Base-by-base conservation (phyloP, 1,140 invertebrate genomes). In the Apis cerana region DNA sequence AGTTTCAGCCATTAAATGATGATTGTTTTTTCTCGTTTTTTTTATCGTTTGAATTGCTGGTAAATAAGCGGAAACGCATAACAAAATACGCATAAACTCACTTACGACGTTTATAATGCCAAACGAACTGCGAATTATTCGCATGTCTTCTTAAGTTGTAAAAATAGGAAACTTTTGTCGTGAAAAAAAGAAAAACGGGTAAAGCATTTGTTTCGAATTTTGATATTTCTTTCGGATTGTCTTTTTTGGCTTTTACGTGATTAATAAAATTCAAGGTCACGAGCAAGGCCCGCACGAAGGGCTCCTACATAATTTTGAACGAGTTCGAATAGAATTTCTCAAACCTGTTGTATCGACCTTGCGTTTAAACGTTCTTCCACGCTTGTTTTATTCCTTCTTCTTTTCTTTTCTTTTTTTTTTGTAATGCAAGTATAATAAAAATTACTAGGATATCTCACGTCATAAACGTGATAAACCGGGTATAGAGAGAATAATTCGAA, bases 41-140 rank as follows among this genome's bases (percentile, higher is more conserved):
- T 67, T 64, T 82, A 82, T 79, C 59, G 56, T 78, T 71, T 17
- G 54, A 19, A 9, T 64, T 56, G 54, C 71, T 59, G 86, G 75
- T 77, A 61, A 62, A 85, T 54, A 48, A 77, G 77, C 85, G 86
- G 87, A 88, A 88, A 85, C 56, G 83, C 79, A 23, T 43, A 64
- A 70, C 27, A 43, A 62, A 19, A 71, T 48, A 48, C 58, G 2
- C 4, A 43, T 43, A 43, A 27, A 68, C 5, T 33, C 12, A 17
- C 7, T 48, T 2, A 9, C 50, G 15, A 65, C 59, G 64, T 81
- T 75, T 59, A 52, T 62, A 50, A 52, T 68, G n/a, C 11, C 58
- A n/a, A 43, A 17, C 5, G 71, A 52, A 64, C 61, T 33, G 48
- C 21, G n/a, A n/a, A 67, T 75, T 50, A 58, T 64, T 21, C 19